Base-by-base conservation (phyloP, 2,888 invertebrate genomes). In the Pterostichus madidus region DNA sequence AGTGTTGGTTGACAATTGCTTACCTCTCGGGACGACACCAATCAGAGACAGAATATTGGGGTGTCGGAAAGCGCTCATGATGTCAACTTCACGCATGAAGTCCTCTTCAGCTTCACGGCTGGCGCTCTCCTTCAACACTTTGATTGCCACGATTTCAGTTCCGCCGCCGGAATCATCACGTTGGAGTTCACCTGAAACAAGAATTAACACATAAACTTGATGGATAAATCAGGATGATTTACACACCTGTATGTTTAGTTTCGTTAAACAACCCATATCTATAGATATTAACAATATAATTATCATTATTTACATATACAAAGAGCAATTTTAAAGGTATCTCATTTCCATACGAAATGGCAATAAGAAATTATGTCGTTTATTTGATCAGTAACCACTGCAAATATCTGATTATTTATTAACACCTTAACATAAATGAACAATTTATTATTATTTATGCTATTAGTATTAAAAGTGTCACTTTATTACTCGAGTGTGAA, bases 21-120 rank as follows among this genome's bases (percentile, higher is more conserved):
- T 91, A 95, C 96, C 95, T 91, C 93, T 92, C 24, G 93, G 91
- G 5, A 96, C 95, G 10, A 96, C 94, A 84, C 96, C 96, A 71
- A 96, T 91, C 35, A 96, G 91, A 0, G 94, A 93, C n/a, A 96
- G 91, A 86, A 96, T 96, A 87, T 96, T 96, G 8, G 93, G 92
- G 89, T 96, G 96, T 5, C 93, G 91, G 88, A 96, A 96, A 39
- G 95, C 93, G 84, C 95, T 95, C 96, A 96, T 96, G 83, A 96
- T 95, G 84, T 96, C 96, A 24, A 96, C 96, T 90, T 96, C 96
- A 85, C 96, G 91, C 88, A 95, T 93, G 86, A 96, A 96, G 88
- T 96, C 95, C 85, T 95, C 95, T 87, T 95, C 95, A 0, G 95
- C 94, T 87, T 95, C 95, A 32, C 93, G 91, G 5, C 94, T 94